Percentiles rank a stretch among this genome's conserved stretches.
Evolutionary conservation across 2,888 invertebrate species (phyloP).

Genomic region (Euproctis similis): DNA sequence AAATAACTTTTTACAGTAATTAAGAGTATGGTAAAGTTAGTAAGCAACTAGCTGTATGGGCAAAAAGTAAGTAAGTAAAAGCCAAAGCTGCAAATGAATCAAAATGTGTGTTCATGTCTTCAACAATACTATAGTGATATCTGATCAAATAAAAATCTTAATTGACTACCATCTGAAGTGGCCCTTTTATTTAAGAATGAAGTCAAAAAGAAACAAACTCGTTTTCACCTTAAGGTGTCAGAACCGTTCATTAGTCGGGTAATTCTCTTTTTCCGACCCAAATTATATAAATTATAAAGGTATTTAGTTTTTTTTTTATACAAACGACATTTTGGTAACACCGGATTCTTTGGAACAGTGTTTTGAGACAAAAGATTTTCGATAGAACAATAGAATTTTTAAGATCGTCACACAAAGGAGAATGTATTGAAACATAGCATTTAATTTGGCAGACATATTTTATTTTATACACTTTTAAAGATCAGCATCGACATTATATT

Average conservation of each 20-base stretch:
- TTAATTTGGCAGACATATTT: constrained; percentile 75
- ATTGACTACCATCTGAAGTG: no score
- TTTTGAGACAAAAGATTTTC: constrained; percentile 24
- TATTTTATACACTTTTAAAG: constrained; percentile 72
- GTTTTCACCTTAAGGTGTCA: constrained; percentile 45
- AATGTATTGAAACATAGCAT: constrained; percentile 41
- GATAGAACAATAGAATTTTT: constrained; percentile 29
- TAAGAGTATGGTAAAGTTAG: no score
- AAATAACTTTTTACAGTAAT: no score
- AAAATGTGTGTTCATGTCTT: no score
- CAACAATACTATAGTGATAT: no score
- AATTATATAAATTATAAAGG: constrained; percentile 39
- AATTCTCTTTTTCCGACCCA: constrained; percentile 33
- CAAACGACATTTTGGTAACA: constrained; percentile 12
- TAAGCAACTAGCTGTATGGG: no score
- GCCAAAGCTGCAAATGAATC: no score
- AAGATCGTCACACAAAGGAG: constrained; percentile 18
- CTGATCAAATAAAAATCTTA: constrained; percentile 39
- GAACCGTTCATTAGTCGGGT: constrained; percentile 44
- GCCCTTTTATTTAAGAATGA: no score
- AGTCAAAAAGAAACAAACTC: no score
- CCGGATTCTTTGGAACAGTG: constrained; percentile 21
- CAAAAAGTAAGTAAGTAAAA: no score
- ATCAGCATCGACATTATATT: constrained; percentile 69
- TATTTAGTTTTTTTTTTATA: constrained; percentile 39